phyloP scores from a whole-genome alignment of 2,113 vertebrate species.

The Ahaetulla prasina region DNA sequence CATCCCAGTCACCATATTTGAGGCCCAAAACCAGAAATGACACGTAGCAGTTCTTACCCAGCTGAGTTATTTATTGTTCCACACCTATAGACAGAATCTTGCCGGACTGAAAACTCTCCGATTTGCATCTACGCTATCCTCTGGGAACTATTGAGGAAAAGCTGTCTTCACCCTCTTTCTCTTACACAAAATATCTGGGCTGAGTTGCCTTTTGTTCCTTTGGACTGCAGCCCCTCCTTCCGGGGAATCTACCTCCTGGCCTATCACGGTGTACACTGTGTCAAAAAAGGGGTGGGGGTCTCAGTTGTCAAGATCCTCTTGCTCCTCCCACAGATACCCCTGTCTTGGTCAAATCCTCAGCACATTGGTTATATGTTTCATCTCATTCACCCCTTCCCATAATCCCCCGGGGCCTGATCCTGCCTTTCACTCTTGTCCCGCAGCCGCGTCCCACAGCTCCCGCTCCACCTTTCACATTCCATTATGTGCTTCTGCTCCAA shows the following conservation, averaged over 20 bases:
- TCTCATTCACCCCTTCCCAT: neutral
- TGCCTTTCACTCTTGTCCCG: neutral
- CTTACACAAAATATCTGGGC: neutral
- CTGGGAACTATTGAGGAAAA: neutral
- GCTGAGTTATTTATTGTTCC: neutral
- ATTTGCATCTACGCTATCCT: neutral
- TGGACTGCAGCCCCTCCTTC: neutral
- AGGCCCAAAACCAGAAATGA: neutral
- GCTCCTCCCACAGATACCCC: neutral
- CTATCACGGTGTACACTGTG: neutral
- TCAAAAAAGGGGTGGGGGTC: neutral
- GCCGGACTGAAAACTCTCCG: too few relatives aligned
- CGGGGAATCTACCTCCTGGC: neutral
- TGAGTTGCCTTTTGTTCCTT: neutral
- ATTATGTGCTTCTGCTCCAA: conserved; percentile 61
- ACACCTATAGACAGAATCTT: neutral
- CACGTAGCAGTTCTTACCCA: neutral
- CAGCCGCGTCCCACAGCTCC: neutral
- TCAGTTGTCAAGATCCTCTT: neutral
- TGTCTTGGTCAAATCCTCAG: neutral
- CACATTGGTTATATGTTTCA: neutral
- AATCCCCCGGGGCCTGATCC: neutral
- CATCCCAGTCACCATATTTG: too few relatives aligned
- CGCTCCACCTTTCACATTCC: neutral
- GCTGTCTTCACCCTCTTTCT: neutral